Evolutionary conservation across 2,113 vertebrate species (phyloP), one percentile per base, ranked within the genome.

Genomic region (Zonotrichia leucophrys): DNA sequence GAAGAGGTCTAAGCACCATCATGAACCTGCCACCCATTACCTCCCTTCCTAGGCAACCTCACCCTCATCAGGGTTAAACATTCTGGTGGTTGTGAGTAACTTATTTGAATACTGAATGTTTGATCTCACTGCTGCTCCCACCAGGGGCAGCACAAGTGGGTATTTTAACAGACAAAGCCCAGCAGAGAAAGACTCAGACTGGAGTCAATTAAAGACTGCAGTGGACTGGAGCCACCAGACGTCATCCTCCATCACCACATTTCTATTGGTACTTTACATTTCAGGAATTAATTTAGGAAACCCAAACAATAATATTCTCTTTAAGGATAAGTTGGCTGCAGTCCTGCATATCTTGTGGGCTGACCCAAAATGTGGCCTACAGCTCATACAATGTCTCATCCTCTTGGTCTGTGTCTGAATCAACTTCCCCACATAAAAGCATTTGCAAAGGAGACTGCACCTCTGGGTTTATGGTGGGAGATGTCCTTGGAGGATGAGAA

Each of bases 281-380:
- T 82, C 77, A 94, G 91, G 94, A 92, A 82, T 87, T 82, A 74
- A 64, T 96, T 89, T 83, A 89, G 35, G 87, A 88, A 92, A 78
- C 55, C 35, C 23, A 67, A 86, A 69, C 50, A 88, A 93, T 44
- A 33, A 35, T 47, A 63, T 78, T 86, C 42, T 84, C 31, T 76
- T 95, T 62, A 80, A 63, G 83, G 44, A 24, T 68, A 66, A 47
- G 11, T 68, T 95, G 80, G 74, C 67, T 90, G 46, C 68, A 60
- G 13, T 59, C 58, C 69, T 76, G 44, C 41, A 30, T 60, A 60
- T 79, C 92, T 96, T 88, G 72, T 68, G 87, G 64, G 53, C 49
- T 88, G 80, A 94, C 91, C 66, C 63, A 33, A 87, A 94, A 94
- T 1, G 6, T 63, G 14, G 33, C 55, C 77, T 39, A n/a, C 19